Conservation (phyloP, 2,888 invertebrate genomes). For the Limnephilus auricula region DNA sequence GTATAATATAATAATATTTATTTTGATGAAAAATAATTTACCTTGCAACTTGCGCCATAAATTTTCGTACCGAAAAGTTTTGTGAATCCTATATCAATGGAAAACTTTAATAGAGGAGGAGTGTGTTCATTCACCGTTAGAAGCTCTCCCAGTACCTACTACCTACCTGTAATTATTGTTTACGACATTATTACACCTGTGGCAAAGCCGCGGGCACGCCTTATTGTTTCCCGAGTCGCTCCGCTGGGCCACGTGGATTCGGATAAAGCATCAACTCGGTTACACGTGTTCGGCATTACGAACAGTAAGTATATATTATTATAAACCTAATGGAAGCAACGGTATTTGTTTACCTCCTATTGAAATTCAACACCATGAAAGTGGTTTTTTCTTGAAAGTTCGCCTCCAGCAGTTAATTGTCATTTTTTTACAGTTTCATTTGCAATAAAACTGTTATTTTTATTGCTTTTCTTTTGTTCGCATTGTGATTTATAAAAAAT, state of each 20-base stretch:
- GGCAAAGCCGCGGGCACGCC: background rate
- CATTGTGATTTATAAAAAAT: background rate
- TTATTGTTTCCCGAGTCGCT: background rate
- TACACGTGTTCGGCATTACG: background rate
- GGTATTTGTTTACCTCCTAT: background rate
- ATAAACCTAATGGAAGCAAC: background rate
- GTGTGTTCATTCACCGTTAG: background rate
- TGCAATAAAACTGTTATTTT: background rate
- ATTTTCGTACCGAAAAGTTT: background rate
- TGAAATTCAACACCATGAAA: background rate
- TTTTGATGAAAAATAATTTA: too few species aligned
- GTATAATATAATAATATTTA: too few species aligned
- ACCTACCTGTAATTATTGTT: background rate
- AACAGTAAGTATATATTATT: background rate
- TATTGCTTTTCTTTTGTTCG: background rate
- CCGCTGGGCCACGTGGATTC: background rate
- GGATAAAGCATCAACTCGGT: background rate
- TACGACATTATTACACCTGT: background rate
- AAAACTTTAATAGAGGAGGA: background rate
- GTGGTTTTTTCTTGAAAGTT: background rate
- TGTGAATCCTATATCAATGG: background rate
- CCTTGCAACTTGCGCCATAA: too few species aligned
- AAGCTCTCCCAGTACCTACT: background rate
- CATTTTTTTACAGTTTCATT: too few species aligned
- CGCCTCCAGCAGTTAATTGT: background rate